phyloP scores from a whole-genome alignment of 2,113 vertebrate genomes.

The Mustela lutreola region DNA sequence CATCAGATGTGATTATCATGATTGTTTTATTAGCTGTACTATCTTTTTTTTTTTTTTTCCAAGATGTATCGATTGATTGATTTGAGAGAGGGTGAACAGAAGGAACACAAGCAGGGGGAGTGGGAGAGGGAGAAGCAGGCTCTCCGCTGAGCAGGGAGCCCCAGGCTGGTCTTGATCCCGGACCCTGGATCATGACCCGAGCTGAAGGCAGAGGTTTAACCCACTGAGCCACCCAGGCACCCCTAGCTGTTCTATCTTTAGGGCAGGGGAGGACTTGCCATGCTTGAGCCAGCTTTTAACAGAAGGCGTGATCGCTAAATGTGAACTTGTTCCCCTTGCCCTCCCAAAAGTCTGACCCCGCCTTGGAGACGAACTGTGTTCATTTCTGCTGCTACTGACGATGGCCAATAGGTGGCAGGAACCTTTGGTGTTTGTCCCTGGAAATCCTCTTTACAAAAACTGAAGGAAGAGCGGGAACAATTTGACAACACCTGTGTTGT shows the following conservation, averaged over 20 bases:
- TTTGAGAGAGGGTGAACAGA: too few relatives aligned
- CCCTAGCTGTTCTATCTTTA: too few relatives aligned
- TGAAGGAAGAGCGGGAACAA: not conserved
- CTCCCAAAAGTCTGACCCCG: rapidly evolving
- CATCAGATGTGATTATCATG: rapidly evolving
- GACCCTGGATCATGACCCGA: too few relatives aligned
- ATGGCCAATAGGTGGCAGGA: constrained; percentile 83
- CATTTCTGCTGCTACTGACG: constrained; percentile 27
- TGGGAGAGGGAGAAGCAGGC: too few relatives aligned
- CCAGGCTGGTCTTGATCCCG: too few relatives aligned
- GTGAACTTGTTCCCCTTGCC: rapidly evolving
- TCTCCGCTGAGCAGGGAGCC: too few relatives aligned
- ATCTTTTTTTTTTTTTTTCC: too few relatives aligned
- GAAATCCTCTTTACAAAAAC: rapidly evolving
- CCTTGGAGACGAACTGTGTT: rapidly evolving
- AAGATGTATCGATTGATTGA: too few relatives aligned
- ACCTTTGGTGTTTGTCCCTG: constrained; percentile 56
- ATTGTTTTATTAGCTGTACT: too few relatives aligned
- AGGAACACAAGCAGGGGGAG: too few relatives aligned
- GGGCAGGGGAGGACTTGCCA: not conserved
- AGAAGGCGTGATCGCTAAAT: not conserved
- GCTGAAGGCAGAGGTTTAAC: too few relatives aligned
- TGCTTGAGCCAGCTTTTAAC: not conserved
- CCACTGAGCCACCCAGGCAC: too few relatives aligned
- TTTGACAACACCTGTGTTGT: not conserved